Evolutionary conservation across 2,888 invertebrate genomes (phyloP).

Genomic region (Villa cingulata): DNA sequence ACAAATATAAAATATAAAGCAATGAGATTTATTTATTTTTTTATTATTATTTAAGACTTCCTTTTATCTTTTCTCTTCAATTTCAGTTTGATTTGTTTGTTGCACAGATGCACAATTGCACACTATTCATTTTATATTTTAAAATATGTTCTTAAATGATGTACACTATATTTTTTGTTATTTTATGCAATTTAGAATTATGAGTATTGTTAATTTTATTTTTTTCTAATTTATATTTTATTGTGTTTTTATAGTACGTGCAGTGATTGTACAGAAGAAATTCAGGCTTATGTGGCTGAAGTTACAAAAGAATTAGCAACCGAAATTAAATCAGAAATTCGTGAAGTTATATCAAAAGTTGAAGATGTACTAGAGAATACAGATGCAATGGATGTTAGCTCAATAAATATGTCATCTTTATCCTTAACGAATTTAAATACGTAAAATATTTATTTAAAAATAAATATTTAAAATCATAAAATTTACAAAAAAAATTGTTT

Average conservation of each 20-base stretch:
- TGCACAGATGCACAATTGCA: no score
- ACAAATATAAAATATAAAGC: no score
- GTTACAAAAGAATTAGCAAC: slow-evolving; percentile 66
- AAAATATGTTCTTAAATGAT: no score
- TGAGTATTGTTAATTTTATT: no score
- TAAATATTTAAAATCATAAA: neutral
- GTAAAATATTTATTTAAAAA: neutral
- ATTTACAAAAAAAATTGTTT: neutral
- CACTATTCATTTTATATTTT: no score
- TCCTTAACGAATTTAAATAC: slow-evolving; percentile 6
- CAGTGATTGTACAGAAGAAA: slow-evolving; percentile 41
- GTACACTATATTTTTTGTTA: no score
- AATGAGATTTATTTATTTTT: no score
- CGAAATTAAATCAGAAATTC: slow-evolving; percentile 68
- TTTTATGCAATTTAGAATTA: no score
- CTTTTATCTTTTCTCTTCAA: no score
- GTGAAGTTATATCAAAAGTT: slow-evolving; percentile 65
- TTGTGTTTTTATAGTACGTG: slow-evolving; percentile 22
- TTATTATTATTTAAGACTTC: no score
- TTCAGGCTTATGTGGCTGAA: slow-evolving; percentile 62
- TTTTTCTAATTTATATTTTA: no score
- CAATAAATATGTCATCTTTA: slow-evolving; percentile 12
- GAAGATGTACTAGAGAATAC: slow-evolving; percentile 64
- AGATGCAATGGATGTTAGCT: slow-evolving; percentile 42
- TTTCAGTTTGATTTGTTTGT: no score